Percentiles rank a stretch among this genome's conserved stretches.
Conservation (phyloP, 35 echinoderm and acorn worm genomes). For the Anneissia japonica region DNA sequence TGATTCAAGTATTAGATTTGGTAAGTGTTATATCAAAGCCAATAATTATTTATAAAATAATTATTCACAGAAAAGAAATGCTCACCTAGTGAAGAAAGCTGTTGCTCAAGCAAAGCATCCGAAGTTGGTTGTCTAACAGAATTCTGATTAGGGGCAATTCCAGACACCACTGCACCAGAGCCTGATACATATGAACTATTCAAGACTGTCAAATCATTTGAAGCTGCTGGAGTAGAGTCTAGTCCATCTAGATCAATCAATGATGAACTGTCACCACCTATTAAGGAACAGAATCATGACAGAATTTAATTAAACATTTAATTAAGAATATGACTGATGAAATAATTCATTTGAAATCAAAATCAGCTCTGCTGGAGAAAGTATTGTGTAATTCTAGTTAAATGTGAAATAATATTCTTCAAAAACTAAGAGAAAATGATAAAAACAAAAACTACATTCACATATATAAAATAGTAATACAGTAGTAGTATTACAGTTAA, state of each 20-base stretch:
- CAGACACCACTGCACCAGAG: not conserved
- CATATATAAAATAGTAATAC: too few relatives aligned
- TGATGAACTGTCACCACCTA: not conserved
- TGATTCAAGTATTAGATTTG: too few relatives aligned
- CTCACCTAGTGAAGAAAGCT: conserved; percentile 52
- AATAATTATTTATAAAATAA: not conserved
- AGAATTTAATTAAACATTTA: too few relatives aligned
- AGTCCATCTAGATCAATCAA: conserved; percentile 29
- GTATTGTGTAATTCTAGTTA: too few relatives aligned
- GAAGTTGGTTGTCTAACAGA: not conserved
- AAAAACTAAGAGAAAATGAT: too few relatives aligned
- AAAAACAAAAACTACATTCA: too few relatives aligned
- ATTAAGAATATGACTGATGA: too few relatives aligned
- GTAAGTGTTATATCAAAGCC: not conserved
- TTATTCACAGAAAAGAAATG: conserved; percentile 15
- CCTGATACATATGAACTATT: not conserved
- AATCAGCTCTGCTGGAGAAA: too few relatives aligned
- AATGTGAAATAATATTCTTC: too few relatives aligned
- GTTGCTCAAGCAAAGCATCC: conserved; percentile 8
- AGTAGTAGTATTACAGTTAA: too few relatives aligned
- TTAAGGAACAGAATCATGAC: not conserved
- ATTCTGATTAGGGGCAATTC: not conserved
- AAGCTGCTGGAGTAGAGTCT: conserved; percentile 5
- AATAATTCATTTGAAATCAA: too few relatives aligned
- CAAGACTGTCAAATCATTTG: not conserved